These are phyloP conservation scores for Hemiscyllium ocellatum DNA, from an alignment of 2,113 vertebrate genomes.

Conservation along the genomic window DNA sequence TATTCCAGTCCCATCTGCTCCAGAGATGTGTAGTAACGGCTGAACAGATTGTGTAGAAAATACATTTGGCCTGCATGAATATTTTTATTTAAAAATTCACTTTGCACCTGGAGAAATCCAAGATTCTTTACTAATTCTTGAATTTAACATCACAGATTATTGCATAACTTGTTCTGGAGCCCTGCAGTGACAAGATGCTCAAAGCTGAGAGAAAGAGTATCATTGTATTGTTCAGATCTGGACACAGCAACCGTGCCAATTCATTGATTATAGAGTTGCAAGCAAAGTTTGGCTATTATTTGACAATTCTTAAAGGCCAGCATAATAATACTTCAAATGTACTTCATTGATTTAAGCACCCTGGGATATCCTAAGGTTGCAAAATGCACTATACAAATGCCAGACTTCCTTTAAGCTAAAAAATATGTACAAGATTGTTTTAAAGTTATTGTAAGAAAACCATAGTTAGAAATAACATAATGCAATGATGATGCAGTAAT, in stretches of 20 bases:
- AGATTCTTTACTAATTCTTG: background rate
- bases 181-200: background rate
- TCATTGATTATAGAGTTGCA: background rate
- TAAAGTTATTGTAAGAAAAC: background rate
- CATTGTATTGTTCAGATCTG: background rate
- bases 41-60: too few relatives aligned
- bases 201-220: background rate
- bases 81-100: background rate
- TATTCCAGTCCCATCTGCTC: background rate
- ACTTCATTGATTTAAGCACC: background rate
- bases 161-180: background rate
- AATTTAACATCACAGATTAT: background rate
- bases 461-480: background rate
- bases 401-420: background rate
- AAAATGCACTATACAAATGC: background rate
- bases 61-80: background rate
- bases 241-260: background rate
- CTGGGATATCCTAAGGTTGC: background rate
- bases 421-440: too few relatives aligned
- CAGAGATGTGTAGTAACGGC: too few relatives aligned
- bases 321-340: background rate
- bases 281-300: background rate
- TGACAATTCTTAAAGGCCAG: background rate
- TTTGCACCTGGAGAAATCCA: background rate
- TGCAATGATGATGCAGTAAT: background rate